Evolutionary conservation across 2,797 vertebrate genomes (phyloP).

Genomic region (Crenichthys baileyi): DNA sequence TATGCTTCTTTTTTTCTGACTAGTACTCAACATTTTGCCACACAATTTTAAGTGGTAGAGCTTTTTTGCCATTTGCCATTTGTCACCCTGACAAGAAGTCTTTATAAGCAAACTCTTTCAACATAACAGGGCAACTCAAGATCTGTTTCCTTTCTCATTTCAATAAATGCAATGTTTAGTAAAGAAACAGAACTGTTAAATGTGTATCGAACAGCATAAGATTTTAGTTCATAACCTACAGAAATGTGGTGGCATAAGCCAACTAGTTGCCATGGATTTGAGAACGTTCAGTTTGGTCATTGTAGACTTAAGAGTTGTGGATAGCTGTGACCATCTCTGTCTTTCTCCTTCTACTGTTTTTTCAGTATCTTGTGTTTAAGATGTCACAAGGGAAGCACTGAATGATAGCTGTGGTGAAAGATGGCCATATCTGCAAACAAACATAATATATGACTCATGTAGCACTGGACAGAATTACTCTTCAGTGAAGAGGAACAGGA

Average conservation of each 20-base stretch:
- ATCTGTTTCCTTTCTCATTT: background rate
- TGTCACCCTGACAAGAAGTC: background rate
- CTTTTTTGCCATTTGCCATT: background rate
- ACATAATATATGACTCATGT: constrained; percentile 1
- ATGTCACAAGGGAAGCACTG: background rate
- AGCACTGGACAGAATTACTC: constrained; percentile 12
- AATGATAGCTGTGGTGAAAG: constrained; percentile 1
- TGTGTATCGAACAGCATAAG: background rate
- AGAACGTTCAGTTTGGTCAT: background rate
- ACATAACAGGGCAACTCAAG: background rate
- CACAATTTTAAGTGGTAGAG: background rate
- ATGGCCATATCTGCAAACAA: constrained; percentile 9
- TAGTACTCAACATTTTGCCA: background rate
- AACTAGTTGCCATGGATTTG: background rate
- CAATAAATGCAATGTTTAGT: background rate
- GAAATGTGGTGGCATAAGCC: background rate
- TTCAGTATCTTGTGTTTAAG: background rate
- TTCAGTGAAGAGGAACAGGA: background rate
- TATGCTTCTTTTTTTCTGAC: too few relatives aligned
- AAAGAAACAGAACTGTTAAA: background rate
- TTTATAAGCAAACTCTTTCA: background rate
- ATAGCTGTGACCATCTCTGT: background rate
- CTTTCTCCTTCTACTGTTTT: background rate
- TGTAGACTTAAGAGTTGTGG: background rate
- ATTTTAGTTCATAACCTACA: background rate